These are phyloP conservation scores for Scolopax bukidnonensis DNA, from an alignment of 2,797 vertebrate species.

Conservation along the genomic window DNA sequence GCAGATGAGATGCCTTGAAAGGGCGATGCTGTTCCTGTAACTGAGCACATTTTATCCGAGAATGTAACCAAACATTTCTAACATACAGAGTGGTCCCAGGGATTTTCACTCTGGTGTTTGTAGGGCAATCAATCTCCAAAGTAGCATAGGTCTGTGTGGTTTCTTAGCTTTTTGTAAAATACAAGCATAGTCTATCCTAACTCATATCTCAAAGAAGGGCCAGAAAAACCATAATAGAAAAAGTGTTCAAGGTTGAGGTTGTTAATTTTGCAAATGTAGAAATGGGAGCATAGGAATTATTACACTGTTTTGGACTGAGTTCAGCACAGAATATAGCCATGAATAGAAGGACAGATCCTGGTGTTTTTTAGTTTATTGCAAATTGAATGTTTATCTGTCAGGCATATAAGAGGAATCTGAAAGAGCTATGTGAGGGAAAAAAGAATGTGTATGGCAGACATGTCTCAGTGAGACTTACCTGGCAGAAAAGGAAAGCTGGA, in stretches of 20 bases:
- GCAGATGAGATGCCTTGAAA: fast-evolving
- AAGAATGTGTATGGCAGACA: not conserved
- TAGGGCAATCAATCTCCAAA: not conserved
- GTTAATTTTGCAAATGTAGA: not conserved
- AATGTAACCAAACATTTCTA: not conserved
- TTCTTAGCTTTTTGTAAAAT: not conserved
- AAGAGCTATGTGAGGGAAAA: not conserved
- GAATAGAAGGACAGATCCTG: not conserved
- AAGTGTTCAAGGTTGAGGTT: not conserved
- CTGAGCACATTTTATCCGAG: not conserved
- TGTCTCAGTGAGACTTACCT: fast-evolving
- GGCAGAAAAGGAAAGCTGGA: not conserved
- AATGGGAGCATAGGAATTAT: not conserved
- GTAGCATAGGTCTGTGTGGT: not conserved
- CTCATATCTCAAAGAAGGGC: fast-evolving
- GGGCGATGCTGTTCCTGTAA: not conserved
- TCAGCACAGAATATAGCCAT: not conserved
- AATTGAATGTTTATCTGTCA: fast-evolving
- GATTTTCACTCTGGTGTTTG: fast-evolving
- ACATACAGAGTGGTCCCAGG: fast-evolving
- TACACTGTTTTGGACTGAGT: fast-evolving
- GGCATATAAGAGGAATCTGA: not conserved
- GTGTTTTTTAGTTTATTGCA: not conserved
- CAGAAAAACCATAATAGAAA: not conserved
- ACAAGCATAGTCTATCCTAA: not conserved